phyloP scores from a whole-genome alignment of 2,888 invertebrate genomes.

The Brenthis hecate region DNA sequence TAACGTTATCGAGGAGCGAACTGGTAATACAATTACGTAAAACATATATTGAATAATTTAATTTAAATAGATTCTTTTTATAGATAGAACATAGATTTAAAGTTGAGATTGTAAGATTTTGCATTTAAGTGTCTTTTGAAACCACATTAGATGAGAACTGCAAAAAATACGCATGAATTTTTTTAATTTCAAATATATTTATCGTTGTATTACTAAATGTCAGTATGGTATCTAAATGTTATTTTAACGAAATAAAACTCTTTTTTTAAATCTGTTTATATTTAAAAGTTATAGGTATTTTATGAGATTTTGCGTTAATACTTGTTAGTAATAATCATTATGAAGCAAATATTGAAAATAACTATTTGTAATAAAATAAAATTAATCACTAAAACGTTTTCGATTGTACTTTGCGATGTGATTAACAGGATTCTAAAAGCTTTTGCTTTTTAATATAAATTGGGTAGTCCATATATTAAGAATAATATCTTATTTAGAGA shows the following conservation, averaged over 20 bases:
- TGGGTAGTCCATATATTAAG: too few species aligned
- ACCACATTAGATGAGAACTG: slow-evolving; percentile 3
- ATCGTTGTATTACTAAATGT: slow-evolving; percentile 1
- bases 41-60: slow-evolving; percentile 9
- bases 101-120: too few species aligned
- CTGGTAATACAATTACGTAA: slow-evolving; percentile 15
- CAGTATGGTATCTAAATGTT: not conserved
- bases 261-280: not conserved
- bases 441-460: too few species aligned
- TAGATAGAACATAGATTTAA: slow-evolving; percentile 4
- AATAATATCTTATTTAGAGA: too few species aligned
- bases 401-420: too few species aligned
- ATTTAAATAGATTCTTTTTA: slow-evolving; percentile 10
- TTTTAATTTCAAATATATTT: slow-evolving; percentile 1
- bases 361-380: too few species aligned
- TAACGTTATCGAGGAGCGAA: slow-evolving; percentile 9
- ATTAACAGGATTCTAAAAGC: too few species aligned
- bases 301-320: too few species aligned
- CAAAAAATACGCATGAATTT: not conserved
- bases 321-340: too few species aligned
- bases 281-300: too few species aligned
- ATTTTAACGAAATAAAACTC: not conserved
- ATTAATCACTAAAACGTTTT: too few species aligned
- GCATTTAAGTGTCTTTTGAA: slow-evolving; percentile 4
- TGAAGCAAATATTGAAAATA: too few species aligned